Conservation (phyloP, 2,797 vertebrate species). For the Babyrousa celebensis region DNA sequence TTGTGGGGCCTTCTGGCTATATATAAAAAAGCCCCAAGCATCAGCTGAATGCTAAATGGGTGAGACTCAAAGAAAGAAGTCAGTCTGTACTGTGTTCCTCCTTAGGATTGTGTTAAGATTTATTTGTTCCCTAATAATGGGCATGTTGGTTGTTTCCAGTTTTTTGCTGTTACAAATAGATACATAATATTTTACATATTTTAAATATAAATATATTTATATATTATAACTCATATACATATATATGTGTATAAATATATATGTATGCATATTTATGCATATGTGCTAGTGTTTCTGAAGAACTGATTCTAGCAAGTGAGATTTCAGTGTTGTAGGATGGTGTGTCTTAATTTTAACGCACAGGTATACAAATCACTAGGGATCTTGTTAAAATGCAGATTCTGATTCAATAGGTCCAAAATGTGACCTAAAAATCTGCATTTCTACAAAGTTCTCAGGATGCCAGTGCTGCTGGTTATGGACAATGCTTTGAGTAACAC, state of each 20-base stretch:
- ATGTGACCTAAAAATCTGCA: not conserved
- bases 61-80: not conserved
- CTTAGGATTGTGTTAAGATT: not conserved
- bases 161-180: constrained; percentile 18
- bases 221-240: too few species aligned
- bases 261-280: not conserved
- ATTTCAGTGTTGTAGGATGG: not conserved
- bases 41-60: not conserved
- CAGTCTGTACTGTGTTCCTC: not conserved
- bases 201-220: not conserved
- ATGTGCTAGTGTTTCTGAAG: not conserved
- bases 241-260: not conserved
- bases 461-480: not conserved
- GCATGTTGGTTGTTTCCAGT: not conserved
- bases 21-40: not conserved
- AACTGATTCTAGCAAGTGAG: not conserved
- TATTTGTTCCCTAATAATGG: not conserved
- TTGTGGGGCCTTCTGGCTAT: not conserved
- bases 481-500: not conserved
- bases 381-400: constrained; percentile 32
- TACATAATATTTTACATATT: not conserved
- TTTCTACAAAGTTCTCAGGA: not conserved
- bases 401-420: not conserved
- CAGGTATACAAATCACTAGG: not conserved
- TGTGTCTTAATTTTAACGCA: not conserved